Conservation (phyloP, 2,113 vertebrate species). For the Plestiodon gilberti region DNA sequence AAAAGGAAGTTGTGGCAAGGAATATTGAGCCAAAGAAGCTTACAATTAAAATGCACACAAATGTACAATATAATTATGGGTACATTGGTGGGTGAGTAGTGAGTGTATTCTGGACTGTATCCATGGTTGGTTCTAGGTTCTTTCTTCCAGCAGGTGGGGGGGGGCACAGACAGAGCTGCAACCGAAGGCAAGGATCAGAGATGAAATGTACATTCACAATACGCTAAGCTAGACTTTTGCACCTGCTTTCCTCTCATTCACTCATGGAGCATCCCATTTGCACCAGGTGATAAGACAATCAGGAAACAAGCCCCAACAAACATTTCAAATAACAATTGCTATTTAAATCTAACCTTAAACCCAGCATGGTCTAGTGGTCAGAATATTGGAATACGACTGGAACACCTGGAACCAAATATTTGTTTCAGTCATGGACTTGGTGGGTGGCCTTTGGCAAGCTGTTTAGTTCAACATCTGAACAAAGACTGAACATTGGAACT, state of each 20-base stretch:
- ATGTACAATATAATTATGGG: no score
- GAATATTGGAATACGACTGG: slow-evolving; percentile 14
- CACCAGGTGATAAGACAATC: slow-evolving; percentile 20
- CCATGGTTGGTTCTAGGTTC: no score
- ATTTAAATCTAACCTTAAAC: not conserved
- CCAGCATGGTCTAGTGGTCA: slow-evolving; percentile 13
- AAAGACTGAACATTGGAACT: not conserved
- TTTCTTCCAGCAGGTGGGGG: no score
- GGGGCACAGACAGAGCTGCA: no score
- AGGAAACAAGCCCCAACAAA: not conserved
- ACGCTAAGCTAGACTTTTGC: not conserved
- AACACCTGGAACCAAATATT: slow-evolving; percentile 19
- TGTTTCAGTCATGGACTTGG: not conserved
- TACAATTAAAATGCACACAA: no score
- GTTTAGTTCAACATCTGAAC: slow-evolving; percentile 3
- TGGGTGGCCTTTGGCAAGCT: slow-evolving; percentile 17
- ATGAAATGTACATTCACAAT: no score
- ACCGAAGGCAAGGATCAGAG: not conserved
- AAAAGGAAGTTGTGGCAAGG: not conserved
- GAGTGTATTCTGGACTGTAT: no score
- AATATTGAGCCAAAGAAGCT: no score
- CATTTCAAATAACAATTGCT: slow-evolving; percentile 22
- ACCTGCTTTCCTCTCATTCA: not conserved
- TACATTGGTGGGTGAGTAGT: no score
- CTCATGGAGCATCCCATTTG: not conserved